Evolutionary conservation across 2,113 vertebrate species (phyloP).

Genomic region (Stigmatopora argus): DNA sequence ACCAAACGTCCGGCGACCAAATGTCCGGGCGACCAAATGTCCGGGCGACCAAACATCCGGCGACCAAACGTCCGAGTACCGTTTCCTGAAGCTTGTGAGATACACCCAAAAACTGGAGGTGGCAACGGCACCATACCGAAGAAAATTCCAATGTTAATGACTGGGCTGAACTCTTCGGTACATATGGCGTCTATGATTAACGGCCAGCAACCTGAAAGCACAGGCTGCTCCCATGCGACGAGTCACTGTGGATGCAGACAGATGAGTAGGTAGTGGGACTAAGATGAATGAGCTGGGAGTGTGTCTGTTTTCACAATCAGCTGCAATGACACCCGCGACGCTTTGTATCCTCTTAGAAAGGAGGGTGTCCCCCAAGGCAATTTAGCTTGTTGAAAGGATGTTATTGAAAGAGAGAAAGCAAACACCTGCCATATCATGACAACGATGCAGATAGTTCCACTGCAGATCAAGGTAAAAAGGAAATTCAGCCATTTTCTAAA

Average conservation of each 20-base stretch:
- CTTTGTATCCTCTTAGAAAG: slow-evolving; percentile 5
- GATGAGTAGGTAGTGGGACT: slow-evolving; percentile 7
- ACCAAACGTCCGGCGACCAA: no score
- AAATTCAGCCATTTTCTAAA: neutral
- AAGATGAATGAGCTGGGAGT: neutral
- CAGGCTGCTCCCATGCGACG: slow-evolving; percentile 17
- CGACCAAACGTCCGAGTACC: no score
- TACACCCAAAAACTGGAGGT: slow-evolving; percentile 1
- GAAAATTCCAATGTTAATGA: slow-evolving; percentile 8
- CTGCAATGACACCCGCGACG: neutral
- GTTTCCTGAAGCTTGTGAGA: neutral
- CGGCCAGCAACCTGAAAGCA: slow-evolving; percentile 27
- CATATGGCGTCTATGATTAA: slow-evolving; percentile 43
- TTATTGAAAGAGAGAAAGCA: slow-evolving; percentile 38
- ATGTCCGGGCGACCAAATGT: no score
- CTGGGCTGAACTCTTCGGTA: slow-evolving; percentile 31
- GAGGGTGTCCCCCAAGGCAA: slow-evolving; percentile 17
- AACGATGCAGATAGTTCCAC: neutral
- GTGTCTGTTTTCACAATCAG: neutral
- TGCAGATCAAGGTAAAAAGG: neutral
- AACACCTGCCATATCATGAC: slow-evolving; percentile 21
- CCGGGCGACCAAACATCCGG: no score
- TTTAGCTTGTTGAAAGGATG: slow-evolving; percentile 45
- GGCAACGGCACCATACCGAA: neutral
- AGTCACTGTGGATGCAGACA: slow-evolving; percentile 14